Evolutionary conservation across 2,888 invertebrate species (phyloP).

Genomic region (Ormyrus thymus): DNA sequence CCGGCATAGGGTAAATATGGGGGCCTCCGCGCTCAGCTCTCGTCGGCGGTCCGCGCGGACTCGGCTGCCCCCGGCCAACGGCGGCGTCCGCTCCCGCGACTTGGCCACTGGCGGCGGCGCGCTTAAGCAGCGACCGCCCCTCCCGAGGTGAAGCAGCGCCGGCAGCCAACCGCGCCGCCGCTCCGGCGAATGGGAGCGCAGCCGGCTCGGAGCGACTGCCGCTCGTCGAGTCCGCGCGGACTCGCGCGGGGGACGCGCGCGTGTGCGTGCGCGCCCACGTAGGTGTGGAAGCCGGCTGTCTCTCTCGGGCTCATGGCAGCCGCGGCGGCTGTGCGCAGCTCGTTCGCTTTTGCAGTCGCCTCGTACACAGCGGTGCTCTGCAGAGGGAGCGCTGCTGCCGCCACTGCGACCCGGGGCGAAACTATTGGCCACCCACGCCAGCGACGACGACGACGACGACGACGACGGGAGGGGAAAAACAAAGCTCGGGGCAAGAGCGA

Average conservation of each 20-base stretch:
- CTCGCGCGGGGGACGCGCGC: constrained; percentile 1
- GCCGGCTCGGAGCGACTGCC: constrained; percentile 37
- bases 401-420: constrained; percentile 63
- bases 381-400: constrained; percentile 51
- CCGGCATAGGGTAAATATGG: constrained; percentile 70
- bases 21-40: constrained; percentile 51
- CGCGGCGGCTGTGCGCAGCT: constrained; percentile 2
- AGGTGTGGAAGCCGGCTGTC: constrained; percentile 22
- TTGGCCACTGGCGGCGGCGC: constrained; percentile 62
- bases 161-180: constrained; percentile 59
- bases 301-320: background rate
- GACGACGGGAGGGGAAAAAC: constrained; percentile 57
- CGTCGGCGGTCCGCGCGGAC: constrained; percentile 55
- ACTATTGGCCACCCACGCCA: constrained; percentile 74
- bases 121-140: background rate
- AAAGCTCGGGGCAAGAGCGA: constrained; percentile 59
- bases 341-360: constrained; percentile 48
- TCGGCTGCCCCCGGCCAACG: constrained; percentile 60
- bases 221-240: constrained; percentile 68
- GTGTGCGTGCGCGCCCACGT: background rate
- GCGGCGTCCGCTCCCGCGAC: constrained; percentile 38
- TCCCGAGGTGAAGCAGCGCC: constrained; percentile 63
- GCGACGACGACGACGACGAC: constrained; percentile 16
- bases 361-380: constrained; percentile 44
- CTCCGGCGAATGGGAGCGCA: background rate